Evolutionary conservation across 2,888 invertebrate species (phyloP).

Genomic region (Lepidocyrtoides sp.): DNA sequence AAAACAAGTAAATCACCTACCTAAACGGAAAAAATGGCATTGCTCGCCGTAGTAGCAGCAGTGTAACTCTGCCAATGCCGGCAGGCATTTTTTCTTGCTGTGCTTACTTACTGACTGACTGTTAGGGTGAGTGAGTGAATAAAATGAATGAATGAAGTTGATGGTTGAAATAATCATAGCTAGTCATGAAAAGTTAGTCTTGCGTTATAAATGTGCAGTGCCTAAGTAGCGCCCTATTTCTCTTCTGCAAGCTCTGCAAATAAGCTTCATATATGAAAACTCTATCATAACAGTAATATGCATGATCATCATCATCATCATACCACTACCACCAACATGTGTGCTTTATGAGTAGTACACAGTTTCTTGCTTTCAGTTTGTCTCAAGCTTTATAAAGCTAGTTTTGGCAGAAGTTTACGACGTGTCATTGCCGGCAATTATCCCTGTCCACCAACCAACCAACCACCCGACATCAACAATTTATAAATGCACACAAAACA

Average conservation of each 20-base stretch:
- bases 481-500: constrained; percentile 24
- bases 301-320: background rate
- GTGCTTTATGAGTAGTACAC: background rate
- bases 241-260: no score
- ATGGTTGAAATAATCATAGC: constrained; percentile 71
- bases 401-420: constrained; percentile 70
- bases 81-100: constrained; percentile 45
- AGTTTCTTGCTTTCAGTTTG: background rate
- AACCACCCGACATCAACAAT: constrained; percentile 11
- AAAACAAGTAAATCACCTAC: constrained; percentile 43
- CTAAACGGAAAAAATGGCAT: background rate
- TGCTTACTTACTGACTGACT: constrained; percentile 23
- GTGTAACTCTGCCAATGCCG: constrained; percentile 23
- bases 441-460: constrained; percentile 64
- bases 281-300: no score
- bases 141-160: constrained; percentile 76
- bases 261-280: no score
- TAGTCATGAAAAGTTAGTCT: constrained; percentile 73
- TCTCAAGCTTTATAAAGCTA: background rate
- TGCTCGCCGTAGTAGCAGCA: background rate
- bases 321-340: background rate
- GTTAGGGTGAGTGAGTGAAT: constrained; percentile 51
- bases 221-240: no score
- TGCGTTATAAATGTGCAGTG: constrained; percentile 66
- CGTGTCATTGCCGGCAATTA: constrained; percentile 76